Evolutionary conservation across 2,797 vertebrate genomes (phyloP).

Genomic region (Nannoperca australis): DNA sequence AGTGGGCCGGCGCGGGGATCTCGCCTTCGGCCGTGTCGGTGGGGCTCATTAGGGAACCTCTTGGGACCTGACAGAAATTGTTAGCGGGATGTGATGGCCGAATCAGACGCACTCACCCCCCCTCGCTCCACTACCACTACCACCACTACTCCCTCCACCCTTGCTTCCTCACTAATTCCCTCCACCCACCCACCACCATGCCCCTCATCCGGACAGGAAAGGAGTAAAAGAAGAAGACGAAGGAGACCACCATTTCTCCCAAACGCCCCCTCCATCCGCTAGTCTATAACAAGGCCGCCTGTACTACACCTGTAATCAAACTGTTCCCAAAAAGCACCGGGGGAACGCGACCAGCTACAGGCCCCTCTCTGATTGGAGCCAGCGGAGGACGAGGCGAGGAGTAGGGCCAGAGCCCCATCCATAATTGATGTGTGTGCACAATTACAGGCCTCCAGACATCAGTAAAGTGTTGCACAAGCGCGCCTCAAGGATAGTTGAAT

Average conservation of each 20-base stretch:
- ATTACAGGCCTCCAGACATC: slow-evolving; percentile 92
- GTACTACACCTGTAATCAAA: slow-evolving; percentile 93
- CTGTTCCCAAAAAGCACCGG: slow-evolving; percentile 79
- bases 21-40: slow-evolving; percentile 95
- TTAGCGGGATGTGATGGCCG: slow-evolving; percentile 93
- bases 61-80: slow-evolving; percentile 93
- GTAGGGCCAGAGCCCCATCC: slow-evolving; percentile 84
- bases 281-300: slow-evolving; percentile 83
- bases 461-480: slow-evolving; percentile 88
- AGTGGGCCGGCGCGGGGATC: slow-evolving; percentile 89
- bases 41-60: slow-evolving; percentile 96
- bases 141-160: slow-evolving; percentile 27
- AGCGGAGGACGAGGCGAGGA: slow-evolving; percentile 70
- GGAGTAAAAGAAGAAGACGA: slow-evolving; percentile 20
- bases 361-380: slow-evolving; percentile 84
- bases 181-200: slow-evolving; percentile 46
- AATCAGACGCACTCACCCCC: slow-evolving; percentile 78
- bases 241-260: slow-evolving; percentile 19
- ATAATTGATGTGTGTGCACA: slow-evolving; percentile 93
- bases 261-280: slow-evolving; percentile 1
- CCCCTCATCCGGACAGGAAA: slow-evolving; percentile 65
- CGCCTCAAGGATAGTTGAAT: slow-evolving; percentile 89
- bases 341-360: slow-evolving; percentile 74
- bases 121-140: slow-evolving; percentile 1
- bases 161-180: slow-evolving; percentile 20